These are phyloP conservation scores for Andrena fulva DNA, from an alignment of 2,888 invertebrate genomes.

Conservation along the genomic window DNA sequence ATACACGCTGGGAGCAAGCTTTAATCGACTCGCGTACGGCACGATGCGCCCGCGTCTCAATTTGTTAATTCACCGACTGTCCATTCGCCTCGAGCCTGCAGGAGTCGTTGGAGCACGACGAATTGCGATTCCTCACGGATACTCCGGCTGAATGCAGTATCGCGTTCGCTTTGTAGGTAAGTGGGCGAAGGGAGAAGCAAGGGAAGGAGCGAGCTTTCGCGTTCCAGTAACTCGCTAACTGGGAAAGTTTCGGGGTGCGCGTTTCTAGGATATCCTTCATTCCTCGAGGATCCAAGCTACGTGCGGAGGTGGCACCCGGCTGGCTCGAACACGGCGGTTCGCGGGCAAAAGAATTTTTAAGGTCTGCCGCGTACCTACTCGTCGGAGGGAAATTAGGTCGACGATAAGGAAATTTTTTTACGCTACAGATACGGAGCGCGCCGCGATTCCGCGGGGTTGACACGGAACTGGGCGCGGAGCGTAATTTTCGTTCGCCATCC, in stretches of 20 bases:
- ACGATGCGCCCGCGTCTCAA: neutral
- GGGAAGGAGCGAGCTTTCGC: conserved; percentile 6
- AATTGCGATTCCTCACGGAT: conserved; percentile 42
- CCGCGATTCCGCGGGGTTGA: conserved; percentile 16
- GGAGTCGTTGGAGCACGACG: conserved; percentile 25
- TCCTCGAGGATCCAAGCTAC: conserved; percentile 2
- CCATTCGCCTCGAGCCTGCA: neutral
- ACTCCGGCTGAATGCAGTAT: neutral
- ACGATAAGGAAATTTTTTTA: conserved; percentile 44
- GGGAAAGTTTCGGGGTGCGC: conserved; percentile 14
- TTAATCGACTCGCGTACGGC: conserved; percentile 6
- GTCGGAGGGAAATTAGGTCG: neutral
- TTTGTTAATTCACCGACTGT: conserved; percentile 22
- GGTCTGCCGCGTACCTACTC: neutral
- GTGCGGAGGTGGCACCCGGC: neutral
- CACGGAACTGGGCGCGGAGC: conserved; percentile 46
- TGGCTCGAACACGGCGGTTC: neutral
- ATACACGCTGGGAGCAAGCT: conserved; percentile 20
- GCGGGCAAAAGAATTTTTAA: neutral
- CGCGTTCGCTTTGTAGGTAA: conserved; percentile 26
- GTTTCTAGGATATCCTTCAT: conserved; percentile 26
- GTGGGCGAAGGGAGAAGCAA: conserved; percentile 8
- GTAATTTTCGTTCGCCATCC: conserved; percentile 64
- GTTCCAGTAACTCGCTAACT: conserved; percentile 28
- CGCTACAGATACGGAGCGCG: conserved; percentile 3